Percentiles rank a stretch among this genome's conserved stretches.
Conservation (phyloP, 2,113 vertebrate genomes). For the Gavia stellata region DNA sequence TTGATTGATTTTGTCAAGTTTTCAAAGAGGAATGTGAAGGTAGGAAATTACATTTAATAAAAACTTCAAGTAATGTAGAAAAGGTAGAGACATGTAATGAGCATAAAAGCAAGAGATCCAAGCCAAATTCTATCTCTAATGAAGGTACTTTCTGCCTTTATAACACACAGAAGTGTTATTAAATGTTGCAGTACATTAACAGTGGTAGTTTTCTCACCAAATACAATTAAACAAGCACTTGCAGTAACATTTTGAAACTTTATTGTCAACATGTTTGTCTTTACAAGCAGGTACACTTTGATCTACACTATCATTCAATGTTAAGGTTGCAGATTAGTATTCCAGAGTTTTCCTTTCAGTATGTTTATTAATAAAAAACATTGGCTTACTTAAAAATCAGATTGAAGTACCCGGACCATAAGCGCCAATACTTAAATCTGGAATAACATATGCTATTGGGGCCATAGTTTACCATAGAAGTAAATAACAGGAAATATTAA, state of each 20-base stretch:
- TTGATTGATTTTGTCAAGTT: neutral
- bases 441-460: neutral
- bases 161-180: slow-evolving; percentile 30
- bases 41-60: neutral
- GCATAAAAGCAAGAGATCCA: slow-evolving; percentile 45
- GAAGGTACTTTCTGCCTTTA: slow-evolving; percentile 1
- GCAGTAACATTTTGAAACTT: neutral
- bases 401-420: neutral
- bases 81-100: neutral
- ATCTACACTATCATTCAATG: neutral
- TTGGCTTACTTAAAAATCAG: neutral
- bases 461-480: neutral
- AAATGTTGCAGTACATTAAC: slow-evolving; percentile 29
- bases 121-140: slow-evolving; percentile 28
- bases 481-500: neutral
- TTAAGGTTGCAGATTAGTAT: neutral
- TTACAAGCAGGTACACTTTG: neutral
- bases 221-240: slow-evolving; percentile 34
- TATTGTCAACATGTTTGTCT: neutral
- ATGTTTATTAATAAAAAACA: neutral
- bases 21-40: neutral
- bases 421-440: neutral
- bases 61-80: slow-evolving; percentile 27
- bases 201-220: slow-evolving; percentile 24
- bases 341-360: neutral